A percentile compares a stretch with the other conserved stretches of the same genome.
Evolutionary conservation across 2,113 vertebrate species (phyloP).

Genomic region (Psilopsiagon aurifrons): DNA sequence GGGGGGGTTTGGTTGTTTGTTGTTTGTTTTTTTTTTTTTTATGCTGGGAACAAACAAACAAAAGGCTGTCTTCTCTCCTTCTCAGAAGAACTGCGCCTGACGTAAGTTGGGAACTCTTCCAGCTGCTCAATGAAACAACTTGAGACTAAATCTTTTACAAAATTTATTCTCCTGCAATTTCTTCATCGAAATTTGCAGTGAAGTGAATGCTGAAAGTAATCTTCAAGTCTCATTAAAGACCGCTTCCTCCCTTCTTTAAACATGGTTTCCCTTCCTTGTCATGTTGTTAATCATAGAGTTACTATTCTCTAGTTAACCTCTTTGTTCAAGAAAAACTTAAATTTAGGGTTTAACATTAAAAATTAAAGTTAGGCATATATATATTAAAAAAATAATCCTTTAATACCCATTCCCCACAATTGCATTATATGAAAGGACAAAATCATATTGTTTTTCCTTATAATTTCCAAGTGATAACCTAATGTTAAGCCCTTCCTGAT

Average conservation of each 20-base stretch:
- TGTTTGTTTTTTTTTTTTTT: not conserved
- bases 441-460: not conserved
- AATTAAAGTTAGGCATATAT: not conserved
- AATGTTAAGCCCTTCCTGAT: not conserved
- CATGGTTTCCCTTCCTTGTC: not conserved
- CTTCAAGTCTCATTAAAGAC: not conserved
- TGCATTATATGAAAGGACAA: not conserved
- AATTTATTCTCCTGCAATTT: not conserved
- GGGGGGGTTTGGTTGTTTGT: not conserved
- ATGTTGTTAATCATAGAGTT: not conserved
- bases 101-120: not conserved
- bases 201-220: not conserved
- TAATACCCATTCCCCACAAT: rapidly evolving
- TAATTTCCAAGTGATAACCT: not conserved
- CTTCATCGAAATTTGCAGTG: not conserved
- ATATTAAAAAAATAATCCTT: not conserved
- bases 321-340: not conserved
- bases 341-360: not conserved
- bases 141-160: not conserved
- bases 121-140: not conserved
- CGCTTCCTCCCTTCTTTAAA: not conserved
- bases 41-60: not conserved
- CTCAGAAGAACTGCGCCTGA: not conserved
- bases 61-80: not conserved
- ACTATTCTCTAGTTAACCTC: not conserved